Evolutionary conservation across 2,888 invertebrate species (phyloP), one percentile per base, ranked within the genome.

Genomic region (Temnothorax unifasciatus): DNA sequence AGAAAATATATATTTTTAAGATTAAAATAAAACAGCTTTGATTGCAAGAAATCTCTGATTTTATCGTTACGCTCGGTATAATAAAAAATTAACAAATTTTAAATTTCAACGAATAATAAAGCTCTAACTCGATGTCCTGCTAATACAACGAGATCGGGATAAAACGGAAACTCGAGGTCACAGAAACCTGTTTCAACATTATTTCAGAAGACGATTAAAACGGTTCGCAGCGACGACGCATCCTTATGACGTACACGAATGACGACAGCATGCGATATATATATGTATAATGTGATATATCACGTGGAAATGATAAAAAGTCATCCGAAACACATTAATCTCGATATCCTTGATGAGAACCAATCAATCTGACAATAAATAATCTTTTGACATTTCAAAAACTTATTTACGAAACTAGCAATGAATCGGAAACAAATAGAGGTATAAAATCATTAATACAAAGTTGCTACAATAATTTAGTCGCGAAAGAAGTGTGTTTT

Each of bases 141-240:
- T 6, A 79, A n/a, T 44, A 71, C 34, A 59, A 34, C 13, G 25
- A 29, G 47, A 47, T 57, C 21, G 8, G 41, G n/a, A 79, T 71
- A 71, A 44, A 47, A 52, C 57, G 38, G 15, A 34, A 71, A 79
- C 29, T 13, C 47, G 59, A 79, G 47, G 18, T 21, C 59, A 9
- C 21, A 71, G 59, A 79, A 82, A 82, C 77, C 82, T 82, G 82
- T 82, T 82, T 63, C 3, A 21, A 5, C 8, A 61, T 63, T 73
- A 75, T 82, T 82, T 74, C 52, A 64, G n/a, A 64, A 76, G 52
- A 76, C 29, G 50, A 63, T 44, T 52, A 77, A n/a, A 82, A 69
- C 41, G 44, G 3, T 13, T 21, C 1, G 52, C 21, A 25, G 25
- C 25, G 15, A 47, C 57, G 41, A 79, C 21, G 52, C 18, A 79